phyloP scores from a whole-genome alignment of 2,888 invertebrate genomes.

The Abrostola triplasia region DNA sequence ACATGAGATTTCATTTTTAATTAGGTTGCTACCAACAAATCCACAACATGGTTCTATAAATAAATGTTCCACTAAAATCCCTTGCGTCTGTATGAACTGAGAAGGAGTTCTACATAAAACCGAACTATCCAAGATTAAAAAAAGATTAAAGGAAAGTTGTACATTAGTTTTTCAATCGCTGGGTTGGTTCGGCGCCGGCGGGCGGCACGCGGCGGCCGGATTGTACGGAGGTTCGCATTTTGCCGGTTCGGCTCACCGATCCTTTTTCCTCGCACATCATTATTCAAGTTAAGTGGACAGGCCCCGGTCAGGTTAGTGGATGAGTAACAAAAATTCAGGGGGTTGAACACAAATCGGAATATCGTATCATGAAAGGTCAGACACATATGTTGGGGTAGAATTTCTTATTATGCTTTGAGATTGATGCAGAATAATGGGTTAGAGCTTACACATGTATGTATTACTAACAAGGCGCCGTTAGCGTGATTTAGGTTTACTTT shows the following conservation, averaged over 20 bases:
- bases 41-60: conserved; percentile 18
- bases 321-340: conserved; percentile 79
- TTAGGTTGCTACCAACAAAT: conserved; percentile 35
- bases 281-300: conserved; percentile 85
- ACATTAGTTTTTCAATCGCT: conserved; percentile 60
- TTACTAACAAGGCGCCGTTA: conserved; percentile 9
- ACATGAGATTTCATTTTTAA: conserved; percentile 59
- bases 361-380: conserved; percentile 63
- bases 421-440: conserved; percentile 54
- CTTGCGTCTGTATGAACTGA: not conserved
- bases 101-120: conserved; percentile 21
- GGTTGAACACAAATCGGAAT: conserved; percentile 65
- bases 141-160: conserved; percentile 50
- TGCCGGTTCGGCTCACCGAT: conserved; percentile 74
- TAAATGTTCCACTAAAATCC: conserved; percentile 8
- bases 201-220: conserved; percentile 47
- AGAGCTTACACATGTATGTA: conserved; percentile 24
- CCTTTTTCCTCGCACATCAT: conserved; percentile 82
- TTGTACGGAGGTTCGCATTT: conserved; percentile 67
- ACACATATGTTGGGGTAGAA: conserved; percentile 51
- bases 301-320: conserved; percentile 78
- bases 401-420: conserved; percentile 56
- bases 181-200: conserved; percentile 41
- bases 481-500: not conserved
- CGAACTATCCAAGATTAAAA: conserved; percentile 39